A percentile compares a stretch with the other conserved stretches of the same genome.
Conservation (phyloP, 2,797 vertebrate genomes). For the Chelonia mydas region DNA sequence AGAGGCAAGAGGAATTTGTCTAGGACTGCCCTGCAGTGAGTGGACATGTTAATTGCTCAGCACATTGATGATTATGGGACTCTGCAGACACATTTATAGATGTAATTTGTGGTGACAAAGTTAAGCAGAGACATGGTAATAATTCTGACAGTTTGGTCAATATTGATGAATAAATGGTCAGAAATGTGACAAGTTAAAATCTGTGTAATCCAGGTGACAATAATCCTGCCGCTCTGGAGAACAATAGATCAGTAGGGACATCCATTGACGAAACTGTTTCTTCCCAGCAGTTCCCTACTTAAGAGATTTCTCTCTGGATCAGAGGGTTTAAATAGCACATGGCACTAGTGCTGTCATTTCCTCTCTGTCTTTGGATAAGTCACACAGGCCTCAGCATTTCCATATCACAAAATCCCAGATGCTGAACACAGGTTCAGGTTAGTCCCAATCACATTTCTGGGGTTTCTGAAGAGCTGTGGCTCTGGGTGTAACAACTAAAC, state of each 20-base stretch:
- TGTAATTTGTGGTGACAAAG: neutral
- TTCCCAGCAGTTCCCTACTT: slow-evolving; percentile 56
- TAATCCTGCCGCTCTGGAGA: slow-evolving; percentile 42
- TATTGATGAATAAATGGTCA: neutral
- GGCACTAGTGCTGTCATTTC: slow-evolving; percentile 12
- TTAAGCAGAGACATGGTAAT: neutral
- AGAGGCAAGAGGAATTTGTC: neutral
- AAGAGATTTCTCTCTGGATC: slow-evolving; percentile 65
- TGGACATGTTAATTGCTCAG: neutral
- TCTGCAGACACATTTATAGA: neutral
- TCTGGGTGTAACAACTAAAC: slow-evolving; percentile 5
- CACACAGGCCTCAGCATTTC: neutral
- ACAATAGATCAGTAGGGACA: neutral
- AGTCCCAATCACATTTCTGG: neutral
- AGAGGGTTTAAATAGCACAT: slow-evolving; percentile 51
- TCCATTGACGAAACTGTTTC: slow-evolving; percentile 12
- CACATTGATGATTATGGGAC: neutral
- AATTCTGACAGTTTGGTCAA: neutral
- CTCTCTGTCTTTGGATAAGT: slow-evolving; percentile 15
- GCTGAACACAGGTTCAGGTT: neutral
- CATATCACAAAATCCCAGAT: neutral
- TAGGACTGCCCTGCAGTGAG: neutral
- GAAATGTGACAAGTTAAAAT: slow-evolving; percentile 9
- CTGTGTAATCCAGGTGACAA: neutral
- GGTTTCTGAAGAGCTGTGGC: neutral